Percentiles rank a stretch among this genome's conserved stretches.
Evolutionary conservation across 2,113 vertebrate genomes (phyloP).

Genomic region (Trogon surrucura): DNA sequence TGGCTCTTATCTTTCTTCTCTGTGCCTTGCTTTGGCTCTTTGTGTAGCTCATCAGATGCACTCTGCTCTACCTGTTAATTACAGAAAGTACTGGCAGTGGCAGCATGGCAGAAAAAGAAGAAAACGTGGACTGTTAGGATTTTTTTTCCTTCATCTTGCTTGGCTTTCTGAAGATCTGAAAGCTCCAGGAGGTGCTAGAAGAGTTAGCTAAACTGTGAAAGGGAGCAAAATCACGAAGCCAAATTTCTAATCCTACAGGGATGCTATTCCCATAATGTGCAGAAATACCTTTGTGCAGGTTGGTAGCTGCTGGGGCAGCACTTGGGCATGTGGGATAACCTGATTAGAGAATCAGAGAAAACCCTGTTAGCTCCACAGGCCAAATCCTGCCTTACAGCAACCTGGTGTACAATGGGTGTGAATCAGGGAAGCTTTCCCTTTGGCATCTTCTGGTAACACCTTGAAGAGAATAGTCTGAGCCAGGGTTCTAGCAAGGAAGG

Average conservation of each 20-base stretch:
- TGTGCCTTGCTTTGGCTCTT: background rate
- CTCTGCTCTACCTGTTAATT: background rate
- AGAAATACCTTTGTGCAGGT: slow-evolving; percentile 55
- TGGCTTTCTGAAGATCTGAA: slow-evolving; percentile 64
- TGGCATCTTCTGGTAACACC: slow-evolving; percentile 55
- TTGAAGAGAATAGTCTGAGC: slow-evolving; percentile 47
- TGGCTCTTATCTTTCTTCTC: background rate
- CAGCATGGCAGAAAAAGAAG: background rate
- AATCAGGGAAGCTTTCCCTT: slow-evolving; percentile 46
- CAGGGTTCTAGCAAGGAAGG: slow-evolving; percentile 18
- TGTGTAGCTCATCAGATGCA: background rate
- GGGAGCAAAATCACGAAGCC: slow-evolving; percentile 66
- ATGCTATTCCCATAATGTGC: slow-evolving; percentile 3
- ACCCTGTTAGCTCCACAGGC: slow-evolving; percentile 28
- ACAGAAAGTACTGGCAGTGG: background rate
- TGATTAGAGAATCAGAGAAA: slow-evolving; percentile 63
- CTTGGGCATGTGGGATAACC: slow-evolving; percentile 51
- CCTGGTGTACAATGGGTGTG: slow-evolving; percentile 54
- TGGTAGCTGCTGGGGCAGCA: slow-evolving; percentile 45
- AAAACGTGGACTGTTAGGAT: background rate
- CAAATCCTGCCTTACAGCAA: slow-evolving; percentile 49
- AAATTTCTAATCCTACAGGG: slow-evolving; percentile 50
- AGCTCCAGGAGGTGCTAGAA: slow-evolving; percentile 62
- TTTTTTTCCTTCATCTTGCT: background rate
- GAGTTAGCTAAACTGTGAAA: slow-evolving; percentile 66